A percentile compares a stretch with the other conserved stretches of the same genome.
These are phyloP conservation scores for Gorsachius magnificus DNA, from an alignment of 2,797 vertebrate genomes.

Conservation along the genomic window DNA sequence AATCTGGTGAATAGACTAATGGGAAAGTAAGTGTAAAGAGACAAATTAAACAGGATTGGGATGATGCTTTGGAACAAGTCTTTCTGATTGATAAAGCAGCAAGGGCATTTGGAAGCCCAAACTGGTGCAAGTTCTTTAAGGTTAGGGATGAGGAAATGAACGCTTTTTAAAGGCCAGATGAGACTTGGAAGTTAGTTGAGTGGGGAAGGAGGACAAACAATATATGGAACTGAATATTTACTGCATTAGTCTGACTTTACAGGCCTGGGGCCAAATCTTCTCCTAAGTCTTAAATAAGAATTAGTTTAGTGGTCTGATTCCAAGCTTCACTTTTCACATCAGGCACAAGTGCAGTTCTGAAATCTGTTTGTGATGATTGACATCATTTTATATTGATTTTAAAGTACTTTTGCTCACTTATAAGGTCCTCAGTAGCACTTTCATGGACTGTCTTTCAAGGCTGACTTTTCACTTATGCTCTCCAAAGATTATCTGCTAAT, in stretches of 20 bases:
- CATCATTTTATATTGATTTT: conserved; percentile 10
- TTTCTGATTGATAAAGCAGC: background rate
- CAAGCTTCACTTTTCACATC: background rate
- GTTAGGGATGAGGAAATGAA: background rate
- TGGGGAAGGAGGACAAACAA: background rate
- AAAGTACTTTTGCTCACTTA: background rate
- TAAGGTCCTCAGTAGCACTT: background rate
- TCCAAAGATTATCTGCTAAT: background rate
- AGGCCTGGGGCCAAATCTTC: background rate
- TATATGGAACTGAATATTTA: background rate
- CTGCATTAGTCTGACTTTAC: background rate
- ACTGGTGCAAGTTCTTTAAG: background rate
- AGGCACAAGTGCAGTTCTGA: background rate
- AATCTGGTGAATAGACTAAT: background rate
- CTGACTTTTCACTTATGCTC: background rate
- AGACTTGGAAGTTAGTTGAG: background rate
- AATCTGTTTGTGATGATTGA: background rate
- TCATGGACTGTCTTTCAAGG: conserved; percentile 4
- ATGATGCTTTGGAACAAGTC: background rate
- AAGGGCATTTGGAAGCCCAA: background rate
- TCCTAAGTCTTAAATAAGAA: background rate
- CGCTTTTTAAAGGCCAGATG: background rate
- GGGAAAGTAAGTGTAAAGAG: conserved; percentile 18
- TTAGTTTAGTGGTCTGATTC: background rate
- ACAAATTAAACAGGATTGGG: background rate